Evolutionary conservation across 2,797 vertebrate genomes (phyloP).

Genomic region (Acanthurus lineatus): DNA sequence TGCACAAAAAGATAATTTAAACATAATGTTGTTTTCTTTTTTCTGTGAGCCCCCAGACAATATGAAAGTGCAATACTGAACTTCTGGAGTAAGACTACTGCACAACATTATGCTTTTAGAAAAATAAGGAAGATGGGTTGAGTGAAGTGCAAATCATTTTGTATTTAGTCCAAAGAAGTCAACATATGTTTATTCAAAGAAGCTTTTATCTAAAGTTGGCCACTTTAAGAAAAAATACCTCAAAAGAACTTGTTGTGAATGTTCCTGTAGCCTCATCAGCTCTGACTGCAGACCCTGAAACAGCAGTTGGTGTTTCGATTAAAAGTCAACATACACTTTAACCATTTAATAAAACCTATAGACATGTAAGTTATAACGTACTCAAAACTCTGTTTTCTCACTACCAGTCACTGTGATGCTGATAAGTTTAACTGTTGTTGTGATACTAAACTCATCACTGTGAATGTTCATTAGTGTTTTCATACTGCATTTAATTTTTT

Average conservation of each 20-base stretch:
- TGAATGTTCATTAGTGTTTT: too few species aligned
- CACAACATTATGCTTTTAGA: neutral
- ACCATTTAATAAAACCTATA: neutral
- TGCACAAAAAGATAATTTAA: neutral
- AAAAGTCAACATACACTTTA: neutral
- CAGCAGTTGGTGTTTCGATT: neutral
- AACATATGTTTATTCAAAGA: too few species aligned
- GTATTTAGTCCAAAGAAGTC: neutral
- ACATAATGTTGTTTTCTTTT: too few species aligned
- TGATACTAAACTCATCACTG: too few species aligned
- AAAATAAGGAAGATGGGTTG: neutral
- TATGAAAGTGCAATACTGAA: too few species aligned
- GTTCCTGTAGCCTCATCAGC: conserved; percentile 80
- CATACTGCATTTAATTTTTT: conserved; percentile 9
- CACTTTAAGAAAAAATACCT: conserved; percentile 71
- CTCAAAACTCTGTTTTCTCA: neutral
- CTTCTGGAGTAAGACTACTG: neutral
- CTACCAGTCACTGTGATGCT: neutral
- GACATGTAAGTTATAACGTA: neutral
- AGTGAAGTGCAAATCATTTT: neutral
- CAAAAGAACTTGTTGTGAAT: conserved; percentile 81
- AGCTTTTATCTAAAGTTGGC: too few species aligned
- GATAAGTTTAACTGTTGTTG: neutral
- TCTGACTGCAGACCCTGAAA: conserved; percentile 82
- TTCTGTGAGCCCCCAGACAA: too few species aligned